Percentiles rank a stretch among this genome's conserved stretches.
Conservation (phyloP, 2,113 vertebrate species). For the Serilophus lunatus region DNA sequence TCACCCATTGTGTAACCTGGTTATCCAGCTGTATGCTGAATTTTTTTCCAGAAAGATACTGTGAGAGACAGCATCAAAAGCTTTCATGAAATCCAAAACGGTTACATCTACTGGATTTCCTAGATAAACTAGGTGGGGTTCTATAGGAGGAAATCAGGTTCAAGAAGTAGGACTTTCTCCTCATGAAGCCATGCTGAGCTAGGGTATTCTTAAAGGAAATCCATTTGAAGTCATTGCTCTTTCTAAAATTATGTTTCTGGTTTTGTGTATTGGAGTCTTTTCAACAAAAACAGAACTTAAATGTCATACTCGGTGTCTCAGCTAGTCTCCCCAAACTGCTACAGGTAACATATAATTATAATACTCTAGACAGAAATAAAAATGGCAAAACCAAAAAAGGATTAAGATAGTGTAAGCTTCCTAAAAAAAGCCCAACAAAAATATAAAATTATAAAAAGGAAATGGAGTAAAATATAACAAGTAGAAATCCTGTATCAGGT, state of each 20-base stretch:
- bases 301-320: background rate
- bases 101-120: background rate
- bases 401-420: background rate
- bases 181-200: background rate
- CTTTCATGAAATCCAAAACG: background rate
- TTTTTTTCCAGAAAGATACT: background rate
- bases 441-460: background rate
- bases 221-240: background rate
- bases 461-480: background rate
- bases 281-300: background rate
- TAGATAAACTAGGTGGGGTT: background rate
- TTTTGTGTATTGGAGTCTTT: background rate
- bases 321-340: background rate
- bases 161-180: background rate
- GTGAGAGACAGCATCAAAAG: background rate
- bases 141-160: too few species aligned
- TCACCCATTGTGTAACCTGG: background rate
- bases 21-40: background rate
- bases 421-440: background rate
- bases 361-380: background rate
- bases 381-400: background rate
- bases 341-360: background rate
- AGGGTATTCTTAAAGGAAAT: background rate
- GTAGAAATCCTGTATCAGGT: background rate
- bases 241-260: background rate